Conservation (phyloP, 2,113 vertebrate genomes). For the Toxotes chatareus region DNA sequence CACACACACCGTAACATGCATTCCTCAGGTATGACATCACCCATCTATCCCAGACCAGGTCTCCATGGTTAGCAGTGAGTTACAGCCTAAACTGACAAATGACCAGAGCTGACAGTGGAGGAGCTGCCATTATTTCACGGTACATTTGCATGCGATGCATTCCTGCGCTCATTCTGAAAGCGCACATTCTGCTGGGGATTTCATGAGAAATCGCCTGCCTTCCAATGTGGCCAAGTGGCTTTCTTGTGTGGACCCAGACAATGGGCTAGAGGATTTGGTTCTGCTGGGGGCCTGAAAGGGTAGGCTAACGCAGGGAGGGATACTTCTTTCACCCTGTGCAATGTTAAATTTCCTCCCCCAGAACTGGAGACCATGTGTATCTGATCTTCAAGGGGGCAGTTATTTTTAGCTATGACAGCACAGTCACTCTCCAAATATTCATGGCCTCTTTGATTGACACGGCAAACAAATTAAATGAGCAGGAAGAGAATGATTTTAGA, state of each 20-base stretch:
- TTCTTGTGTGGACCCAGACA: conserved; percentile 55
- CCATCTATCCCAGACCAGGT: conserved; percentile 36
- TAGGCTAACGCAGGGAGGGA: neutral
- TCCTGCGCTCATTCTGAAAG: conserved; percentile 63
- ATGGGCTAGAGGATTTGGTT: conserved; percentile 56
- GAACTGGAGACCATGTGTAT: conserved; percentile 30
- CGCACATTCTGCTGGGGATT: conserved; percentile 50
- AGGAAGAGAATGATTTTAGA: neutral
- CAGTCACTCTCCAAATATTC: conserved; percentile 6
- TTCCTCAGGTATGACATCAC: conserved; percentile 69
- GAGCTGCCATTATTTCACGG: conserved; percentile 61
- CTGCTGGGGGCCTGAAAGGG: conserved; percentile 51
- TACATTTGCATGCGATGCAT: conserved; percentile 70
- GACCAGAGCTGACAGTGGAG: conserved; percentile 59
- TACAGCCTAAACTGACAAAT: conserved; percentile 66
- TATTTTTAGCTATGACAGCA: conserved; percentile 63
- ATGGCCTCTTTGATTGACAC: neutral
- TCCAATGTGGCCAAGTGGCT: conserved; percentile 24
- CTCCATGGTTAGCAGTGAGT: conserved; percentile 32
- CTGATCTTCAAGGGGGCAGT: conserved; percentile 37
- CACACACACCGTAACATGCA: conserved; percentile 29
- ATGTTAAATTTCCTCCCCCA: neutral
- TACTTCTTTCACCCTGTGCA: neutral
- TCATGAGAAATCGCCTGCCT: neutral
- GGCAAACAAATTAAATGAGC: neutral